These are phyloP conservation scores for Sphaerophoria taeniata DNA, from an alignment of 2,888 invertebrate species.

Conservation along the genomic window DNA sequence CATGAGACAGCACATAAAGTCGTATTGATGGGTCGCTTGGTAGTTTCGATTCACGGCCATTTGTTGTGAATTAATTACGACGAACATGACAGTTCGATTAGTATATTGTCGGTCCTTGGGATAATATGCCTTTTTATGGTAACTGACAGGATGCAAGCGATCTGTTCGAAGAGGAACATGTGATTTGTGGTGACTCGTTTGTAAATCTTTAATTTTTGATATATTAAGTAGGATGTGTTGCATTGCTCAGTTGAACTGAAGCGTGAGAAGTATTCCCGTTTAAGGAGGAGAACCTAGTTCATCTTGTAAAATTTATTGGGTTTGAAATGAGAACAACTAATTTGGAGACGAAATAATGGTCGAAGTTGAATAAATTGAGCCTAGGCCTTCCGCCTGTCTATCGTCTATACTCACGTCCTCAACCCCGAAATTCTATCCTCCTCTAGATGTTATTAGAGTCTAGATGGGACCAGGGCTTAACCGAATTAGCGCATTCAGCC, in stretches of 20 bases:
- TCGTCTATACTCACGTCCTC: too few species aligned
- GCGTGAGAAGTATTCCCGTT: constrained; percentile 5
- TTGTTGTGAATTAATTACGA: constrained; percentile 71
- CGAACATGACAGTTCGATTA: constrained; percentile 68
- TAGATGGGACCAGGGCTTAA: too few species aligned
- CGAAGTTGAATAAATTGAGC: too few species aligned
- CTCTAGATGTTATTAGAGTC: too few species aligned
- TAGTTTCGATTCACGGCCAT: constrained; percentile 36
- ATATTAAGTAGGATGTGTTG: background rate
- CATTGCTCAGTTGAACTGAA: background rate
- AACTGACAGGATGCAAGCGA: constrained; percentile 56
- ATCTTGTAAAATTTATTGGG: too few species aligned
- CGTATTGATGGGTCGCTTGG: constrained; percentile 55
- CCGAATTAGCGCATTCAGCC: too few species aligned
- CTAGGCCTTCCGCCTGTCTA: too few species aligned
- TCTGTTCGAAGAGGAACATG: constrained; percentile 50
- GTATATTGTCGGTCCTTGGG: constrained; percentile 32
- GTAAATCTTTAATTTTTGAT: constrained; percentile 26
- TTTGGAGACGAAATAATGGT: too few species aligned
- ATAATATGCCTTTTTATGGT: background rate
- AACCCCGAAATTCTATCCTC: too few species aligned
- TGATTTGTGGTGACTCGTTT: constrained; percentile 56
- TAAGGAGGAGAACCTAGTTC: too few species aligned
- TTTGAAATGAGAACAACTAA: too few species aligned
- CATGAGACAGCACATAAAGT: constrained; percentile 2